Percentiles rank a stretch among this genome's conserved stretches.
Conservation (phyloP, 2,797 vertebrate genomes). For the Hapalemur alaotrensis region DNA sequence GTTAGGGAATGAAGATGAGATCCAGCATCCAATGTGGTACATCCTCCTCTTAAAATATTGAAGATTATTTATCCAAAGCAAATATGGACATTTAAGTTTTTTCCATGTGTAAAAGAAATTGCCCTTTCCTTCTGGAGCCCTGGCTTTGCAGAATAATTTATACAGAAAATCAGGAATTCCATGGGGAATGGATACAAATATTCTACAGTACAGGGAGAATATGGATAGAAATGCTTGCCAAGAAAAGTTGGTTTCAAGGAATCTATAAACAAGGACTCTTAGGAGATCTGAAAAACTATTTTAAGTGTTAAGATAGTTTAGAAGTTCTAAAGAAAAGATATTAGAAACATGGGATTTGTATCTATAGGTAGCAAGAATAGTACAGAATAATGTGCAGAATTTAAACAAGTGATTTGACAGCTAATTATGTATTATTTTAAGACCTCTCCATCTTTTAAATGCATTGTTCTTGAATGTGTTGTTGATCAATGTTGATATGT, state of each 20-base stretch:
- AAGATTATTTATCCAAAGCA: background rate
- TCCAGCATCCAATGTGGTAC: background rate
- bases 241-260: constrained; percentile 21
- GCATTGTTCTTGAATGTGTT: background rate
- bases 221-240: constrained; percentile 31
- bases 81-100: background rate
- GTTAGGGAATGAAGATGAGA: background rate
- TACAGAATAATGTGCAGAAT: background rate
- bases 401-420: background rate
- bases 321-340: constrained; percentile 9
- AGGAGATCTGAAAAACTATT: background rate
- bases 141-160: constrained; percentile 26
- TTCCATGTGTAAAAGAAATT: constrained; percentile 49
- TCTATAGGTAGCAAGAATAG: background rate
- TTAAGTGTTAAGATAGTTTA: constrained; percentile 14
- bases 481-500: background rate
- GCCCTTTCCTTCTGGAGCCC: background rate
- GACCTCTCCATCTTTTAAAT: background rate
- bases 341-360: background rate
- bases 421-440: background rate
- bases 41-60: background rate
- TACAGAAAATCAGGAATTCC: constrained; percentile 41
- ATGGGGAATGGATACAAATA: background rate
- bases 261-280: constrained; percentile 8
- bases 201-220: background rate